Conservation (phyloP, 2,113 vertebrate species). For the Oryzias celebensis region DNA sequence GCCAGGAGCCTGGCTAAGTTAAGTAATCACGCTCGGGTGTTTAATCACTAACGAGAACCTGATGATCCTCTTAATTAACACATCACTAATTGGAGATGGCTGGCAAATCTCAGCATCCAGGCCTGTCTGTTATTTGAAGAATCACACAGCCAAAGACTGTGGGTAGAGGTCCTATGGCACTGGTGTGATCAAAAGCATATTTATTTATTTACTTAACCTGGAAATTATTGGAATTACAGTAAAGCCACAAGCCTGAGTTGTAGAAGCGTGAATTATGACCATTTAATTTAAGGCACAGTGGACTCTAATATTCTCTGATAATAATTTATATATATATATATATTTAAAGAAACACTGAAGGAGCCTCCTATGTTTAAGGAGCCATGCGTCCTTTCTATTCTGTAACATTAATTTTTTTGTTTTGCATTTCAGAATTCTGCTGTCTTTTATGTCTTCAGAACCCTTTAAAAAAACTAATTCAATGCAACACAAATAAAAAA, state of each 20-base stretch:
- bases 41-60: conserved; percentile 92
- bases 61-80: conserved; percentile 91
- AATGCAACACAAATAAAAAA: too few relatives aligned
- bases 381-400: too few relatives aligned
- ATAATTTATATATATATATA: too few relatives aligned
- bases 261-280: background rate
- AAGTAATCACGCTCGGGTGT: conserved; percentile 88
- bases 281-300: background rate
- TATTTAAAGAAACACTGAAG: too few relatives aligned
- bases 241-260: too few relatives aligned
- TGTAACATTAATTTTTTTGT: too few relatives aligned
- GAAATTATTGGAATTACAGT: background rate
- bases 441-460: too few relatives aligned
- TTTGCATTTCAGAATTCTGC: too few relatives aligned
- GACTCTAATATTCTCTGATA: background rate
- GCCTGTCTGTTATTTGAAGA: conserved; percentile 79
- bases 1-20: conserved; percentile 86
- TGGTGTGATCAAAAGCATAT: conserved; percentile 11
- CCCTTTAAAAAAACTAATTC: too few relatives aligned
- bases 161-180: conserved; percentile 41
- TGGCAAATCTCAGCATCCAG: conserved; percentile 81
- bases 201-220: conserved; percentile 8
- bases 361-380: too few relatives aligned
- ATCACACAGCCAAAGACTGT: conserved; percentile 64
- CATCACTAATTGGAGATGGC: conserved; percentile 74